Evolutionary conservation across 2,797 vertebrate genomes (phyloP), one percentile per base, ranked within the genome.

Genomic region (Nyctibius grandis): DNA sequence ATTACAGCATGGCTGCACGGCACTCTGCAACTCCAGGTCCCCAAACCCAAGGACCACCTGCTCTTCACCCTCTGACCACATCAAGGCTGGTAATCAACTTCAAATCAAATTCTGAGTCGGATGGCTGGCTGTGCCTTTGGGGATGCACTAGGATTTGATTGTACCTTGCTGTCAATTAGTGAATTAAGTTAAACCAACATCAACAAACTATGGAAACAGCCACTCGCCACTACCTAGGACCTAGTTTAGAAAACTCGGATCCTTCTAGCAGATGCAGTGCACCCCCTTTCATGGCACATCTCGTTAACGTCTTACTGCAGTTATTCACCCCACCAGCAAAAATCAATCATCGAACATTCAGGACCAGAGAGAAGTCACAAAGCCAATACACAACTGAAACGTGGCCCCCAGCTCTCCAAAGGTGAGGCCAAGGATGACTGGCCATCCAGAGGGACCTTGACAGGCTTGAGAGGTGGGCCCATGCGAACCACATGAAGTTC

Each of bases 41-140:
- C 40, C 59, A 87, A 40, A 91, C 23, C 63, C 88, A 93, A 36
- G 44, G 54, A 45, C 44, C 47, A 78, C 69, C 78, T 95, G 81
- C 50, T 91, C 56, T 73, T 44, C 28, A 31, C 36, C 11, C 63
- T 86, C 94, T 31, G 47, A 73, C 38, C 60, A 50, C 50, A 57
- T 26, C 64, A 56, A 48, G 20, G 51, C 16, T 59, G 80, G 74
- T 40, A 53, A 83, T 63, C 0, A 1, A 60, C 36, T 89, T 77
- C 57, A 86, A 60, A 73, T 38, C 34, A 44, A 38, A 85, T 38
- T 69, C 6, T 22, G 56, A 80, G 75, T 23, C 1, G 19, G 48
- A 9, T 38, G 76, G 38, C 20, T 54, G 65, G 61, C n/a, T 40
- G 0, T 28, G 34, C 57, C n/a, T 36, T 48, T 45, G 74, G n/a